Base-by-base conservation (phyloP, 37 sponge, comb jelly and placozoan species). In the Geodia barretti region DNA sequence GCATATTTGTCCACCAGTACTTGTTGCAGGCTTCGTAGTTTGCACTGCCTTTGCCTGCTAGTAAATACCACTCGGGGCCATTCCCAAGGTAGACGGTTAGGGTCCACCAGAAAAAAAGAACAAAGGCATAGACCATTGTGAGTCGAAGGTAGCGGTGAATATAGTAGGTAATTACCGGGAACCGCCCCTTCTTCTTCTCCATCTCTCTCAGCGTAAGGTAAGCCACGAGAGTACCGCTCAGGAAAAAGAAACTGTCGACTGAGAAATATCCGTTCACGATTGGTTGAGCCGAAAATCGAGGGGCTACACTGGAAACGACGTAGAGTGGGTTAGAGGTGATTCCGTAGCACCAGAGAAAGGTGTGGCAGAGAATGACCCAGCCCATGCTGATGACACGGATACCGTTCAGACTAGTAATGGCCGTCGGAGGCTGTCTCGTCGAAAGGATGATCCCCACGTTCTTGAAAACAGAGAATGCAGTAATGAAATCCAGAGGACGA, bases 1-100 rank as follows among this genome's bases (percentile, higher is more conserved):
- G 80, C 4, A 92, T 29, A 62, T 94, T 94, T 7, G 95, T 87
- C 91, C 95, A 95, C 97, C 97, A 97, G 66, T 94, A 94, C 40
- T 81, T 66, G 1, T 82, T 61, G 72, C 97, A 97, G 28, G 3
- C 39, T 77, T 69, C 21, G 61, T 73, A 73, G 8, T 3, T 11
- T 30, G 43, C 7, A 70, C 70, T 70, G 9, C 33, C 38, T 14
- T 21, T 38, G 4, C 70, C 36, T 2, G 38, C 79, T 60, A 62
- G 8, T 74, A 21, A 11, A 76, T 30, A 5, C 77, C 77, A 76
- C 59, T 31, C 1, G 3, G 63, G 63, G 4, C 62, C 63, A 11
- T 26, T 3, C 3, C 63, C 72, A 30, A 59, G 11, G 59, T 54
- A 72, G 9, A 39, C 28, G 7, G 76, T 39, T 20, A 92, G 67